A percentile compares a stretch with the other conserved stretches of the same genome.
phyloP scores from a whole-genome alignment of 2,888 invertebrate species.

The Synergus itoensis region DNA sequence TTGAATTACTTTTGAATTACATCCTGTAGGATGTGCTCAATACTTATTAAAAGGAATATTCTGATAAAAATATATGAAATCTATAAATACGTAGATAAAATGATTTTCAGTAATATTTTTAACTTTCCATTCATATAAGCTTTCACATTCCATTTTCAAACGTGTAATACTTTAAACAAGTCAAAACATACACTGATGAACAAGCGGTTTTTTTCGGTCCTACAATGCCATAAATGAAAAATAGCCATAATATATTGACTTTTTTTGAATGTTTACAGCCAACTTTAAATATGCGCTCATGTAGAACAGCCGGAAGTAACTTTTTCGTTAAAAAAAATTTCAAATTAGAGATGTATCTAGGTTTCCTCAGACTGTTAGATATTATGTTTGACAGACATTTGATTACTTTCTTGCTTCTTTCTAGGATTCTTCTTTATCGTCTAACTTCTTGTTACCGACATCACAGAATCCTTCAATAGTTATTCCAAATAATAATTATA shows the following conservation, averaged over 20 bases:
- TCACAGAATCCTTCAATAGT: neutral
- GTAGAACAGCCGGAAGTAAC: conserved; percentile 6
- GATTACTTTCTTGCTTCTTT: no score
- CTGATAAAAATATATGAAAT: neutral
- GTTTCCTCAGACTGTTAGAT: neutral
- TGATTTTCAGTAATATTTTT: neutral
- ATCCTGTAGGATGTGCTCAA: neutral
- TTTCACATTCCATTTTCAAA: neutral
- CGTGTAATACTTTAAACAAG: neutral
- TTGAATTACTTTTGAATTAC: neutral
- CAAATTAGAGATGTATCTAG: conserved; percentile 24
- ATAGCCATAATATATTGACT: neutral
- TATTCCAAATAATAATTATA: neutral
- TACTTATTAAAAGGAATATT: neutral
- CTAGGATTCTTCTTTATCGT: neutral
- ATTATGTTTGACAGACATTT: neutral
- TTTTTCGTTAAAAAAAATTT: conserved; percentile 8
- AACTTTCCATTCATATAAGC: neutral
- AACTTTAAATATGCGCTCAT: neutral
- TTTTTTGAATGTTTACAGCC: neutral
- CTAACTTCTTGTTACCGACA: neutral
- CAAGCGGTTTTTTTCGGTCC: neutral
- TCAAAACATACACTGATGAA: neutral
- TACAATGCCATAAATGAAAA: neutral
- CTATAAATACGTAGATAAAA: neutral